Base-by-base conservation (phyloP, 2,888 invertebrate species). In the Brachynemurus nebulosus region DNA sequence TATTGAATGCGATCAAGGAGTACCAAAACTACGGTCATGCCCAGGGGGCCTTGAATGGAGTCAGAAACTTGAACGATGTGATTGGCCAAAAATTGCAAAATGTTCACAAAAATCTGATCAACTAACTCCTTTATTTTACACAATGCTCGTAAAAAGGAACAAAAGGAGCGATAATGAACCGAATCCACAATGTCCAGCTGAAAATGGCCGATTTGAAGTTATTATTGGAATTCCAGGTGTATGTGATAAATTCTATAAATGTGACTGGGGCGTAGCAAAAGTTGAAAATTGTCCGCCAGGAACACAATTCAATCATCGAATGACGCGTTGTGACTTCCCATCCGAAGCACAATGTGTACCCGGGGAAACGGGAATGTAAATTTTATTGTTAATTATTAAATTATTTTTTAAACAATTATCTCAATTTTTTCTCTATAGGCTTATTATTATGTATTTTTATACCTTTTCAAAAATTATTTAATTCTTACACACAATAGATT, bases 281-380 rank as follows among this genome's bases (percentile, higher is more conserved):
- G 3, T 27, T 9, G 16, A 23, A 19, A 4, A 12, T 18, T 44
- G 44, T 27, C 44, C 44, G 11, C 33, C 18, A 14, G 37, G 37
- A 6, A 18, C 16, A 4, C n/a, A 38, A 7, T 44, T 36, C 18
- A 14, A n/a, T 4, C 23, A 39, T 21, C 11, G 2, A 11, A 12
- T 30, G n/a, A 17, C 18, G n/a, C 27, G 39, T 6, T 44, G 44
- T 44, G 44, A 44, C 19, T 38, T 16, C 14, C 44, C 44, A n/a
- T 37, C 37, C 8, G 6, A 7, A 19, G 44, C 44, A 8, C n/a
- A 20, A 16, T 44, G 44, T 19, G 11, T 4, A 6, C n/a, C n/a
- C n/a, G 30, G 30, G n/a, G 30, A 12, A 30, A 30, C 30, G 3
- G 30, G 30, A 2, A 30, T 30, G 9, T 4, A 30, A 30, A 30